These are phyloP conservation scores for Scelioninae gen. 2 DNA, from an alignment of 2,888 invertebrate genomes.

Conservation along the genomic window DNA sequence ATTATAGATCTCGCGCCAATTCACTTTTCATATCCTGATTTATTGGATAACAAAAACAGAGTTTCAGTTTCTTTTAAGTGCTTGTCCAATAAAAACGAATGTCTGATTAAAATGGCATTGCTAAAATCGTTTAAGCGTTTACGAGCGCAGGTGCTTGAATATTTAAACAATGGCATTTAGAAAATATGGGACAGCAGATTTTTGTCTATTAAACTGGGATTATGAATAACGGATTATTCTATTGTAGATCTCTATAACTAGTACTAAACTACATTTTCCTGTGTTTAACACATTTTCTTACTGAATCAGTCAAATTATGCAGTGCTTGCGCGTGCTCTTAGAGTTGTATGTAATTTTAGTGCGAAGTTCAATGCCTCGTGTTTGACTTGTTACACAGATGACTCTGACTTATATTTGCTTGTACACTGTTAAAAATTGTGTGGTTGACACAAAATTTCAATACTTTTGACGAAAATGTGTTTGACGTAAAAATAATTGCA, in stretches of 20 bases:
- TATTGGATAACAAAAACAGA: constrained; percentile 21
- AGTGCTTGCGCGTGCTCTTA: constrained; percentile 8
- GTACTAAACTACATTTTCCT: constrained; percentile 32
- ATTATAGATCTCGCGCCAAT: constrained; percentile 21
- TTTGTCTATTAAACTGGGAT: constrained; percentile 29
- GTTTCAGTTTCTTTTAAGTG: constrained; percentile 32
- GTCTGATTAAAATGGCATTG: constrained; percentile 11
- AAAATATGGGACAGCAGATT: constrained; percentile 27
- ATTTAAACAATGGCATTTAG: neutral
- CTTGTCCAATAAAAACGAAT: constrained; percentile 14
- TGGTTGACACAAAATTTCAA: too few species aligned
- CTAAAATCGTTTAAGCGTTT: constrained; percentile 8
- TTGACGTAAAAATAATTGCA: too few species aligned
- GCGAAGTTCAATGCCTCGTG: constrained; percentile 21
- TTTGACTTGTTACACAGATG: constrained; percentile 23
- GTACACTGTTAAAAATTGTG: too few species aligned
- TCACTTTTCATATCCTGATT: constrained; percentile 35
- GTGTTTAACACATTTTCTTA: constrained; percentile 29
- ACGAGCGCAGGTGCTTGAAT: neutral
- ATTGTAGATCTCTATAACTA: constrained; percentile 23
- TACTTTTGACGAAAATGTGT: too few species aligned
- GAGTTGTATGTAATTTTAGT: constrained; percentile 14
- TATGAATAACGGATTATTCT: constrained; percentile 33
- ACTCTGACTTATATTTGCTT: too few species aligned
- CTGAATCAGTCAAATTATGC: constrained; percentile 35